These are phyloP conservation scores for Scrobipalpa costella DNA, from an alignment of 2,888 invertebrate genomes.

Conservation along the genomic window DNA sequence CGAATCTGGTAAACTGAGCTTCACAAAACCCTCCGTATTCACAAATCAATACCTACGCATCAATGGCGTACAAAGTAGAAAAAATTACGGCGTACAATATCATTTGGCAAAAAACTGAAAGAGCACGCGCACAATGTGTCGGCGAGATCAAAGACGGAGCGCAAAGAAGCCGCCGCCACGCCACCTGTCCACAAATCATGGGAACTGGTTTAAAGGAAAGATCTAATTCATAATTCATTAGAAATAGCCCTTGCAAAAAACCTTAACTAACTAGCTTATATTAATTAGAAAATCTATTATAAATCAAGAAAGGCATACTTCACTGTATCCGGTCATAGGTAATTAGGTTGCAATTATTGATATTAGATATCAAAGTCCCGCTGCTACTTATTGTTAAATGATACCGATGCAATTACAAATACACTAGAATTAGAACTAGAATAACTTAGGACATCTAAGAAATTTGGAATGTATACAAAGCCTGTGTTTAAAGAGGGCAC, in stretches of 20 bases:
- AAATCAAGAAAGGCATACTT: neutral
- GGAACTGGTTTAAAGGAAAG: conserved; percentile 59
- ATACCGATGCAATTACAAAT: neutral
- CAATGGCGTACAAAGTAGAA: conserved; percentile 44
- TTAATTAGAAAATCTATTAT: neutral
- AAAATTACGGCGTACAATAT: conserved; percentile 42
- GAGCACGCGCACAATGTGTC: conserved; percentile 72
- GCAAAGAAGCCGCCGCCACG: conserved; percentile 70
- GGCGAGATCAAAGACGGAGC: conserved; percentile 64
- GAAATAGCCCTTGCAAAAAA: conserved; percentile 20
- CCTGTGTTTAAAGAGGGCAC: neutral
- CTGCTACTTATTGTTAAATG: neutral
- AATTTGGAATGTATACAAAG: neutral
- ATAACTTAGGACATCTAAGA: too few species aligned
- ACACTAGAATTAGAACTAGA: neutral
- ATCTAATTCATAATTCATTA: conserved; percentile 26
- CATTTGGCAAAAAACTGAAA: conserved; percentile 60
- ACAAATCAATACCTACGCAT: conserved; percentile 57
- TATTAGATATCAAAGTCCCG: conserved; percentile 11
- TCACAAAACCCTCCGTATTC: conserved; percentile 57
- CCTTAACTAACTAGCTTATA: neutral
- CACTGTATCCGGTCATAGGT: conserved; percentile 4
- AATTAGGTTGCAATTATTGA: conserved; percentile 9
- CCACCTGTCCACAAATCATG: conserved; percentile 78
- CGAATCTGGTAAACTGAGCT: conserved; percentile 43